phyloP scores from a whole-genome alignment of 2,888 invertebrate species.

The Nomada fabriciana region DNA sequence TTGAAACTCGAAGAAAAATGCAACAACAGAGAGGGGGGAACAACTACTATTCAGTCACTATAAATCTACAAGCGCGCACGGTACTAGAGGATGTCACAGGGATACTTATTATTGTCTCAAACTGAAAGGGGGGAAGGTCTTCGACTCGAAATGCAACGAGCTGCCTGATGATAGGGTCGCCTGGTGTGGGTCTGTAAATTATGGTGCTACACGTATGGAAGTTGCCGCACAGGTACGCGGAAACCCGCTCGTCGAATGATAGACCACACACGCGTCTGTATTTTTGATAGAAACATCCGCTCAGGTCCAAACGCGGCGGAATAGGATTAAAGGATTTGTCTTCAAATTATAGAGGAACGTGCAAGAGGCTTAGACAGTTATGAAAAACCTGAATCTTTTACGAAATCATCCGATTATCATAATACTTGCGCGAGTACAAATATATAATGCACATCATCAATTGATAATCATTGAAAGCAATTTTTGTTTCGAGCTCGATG shows the following conservation, averaged over 20 bases:
- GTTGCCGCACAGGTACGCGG: conserved; percentile 43
- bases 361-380: conserved; percentile 23
- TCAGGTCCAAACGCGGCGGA: conserved; percentile 31
- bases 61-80: conserved; percentile 4
- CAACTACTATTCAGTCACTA: not conserved
- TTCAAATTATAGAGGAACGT: conserved; percentile 33
- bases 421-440: not conserved
- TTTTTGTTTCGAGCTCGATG: too few species aligned
- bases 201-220: conserved; percentile 50
- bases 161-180: conserved; percentile 56
- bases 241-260: conserved; percentile 36
- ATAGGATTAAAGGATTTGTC: conserved; percentile 53
- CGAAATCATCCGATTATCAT: not conserved
- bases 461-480: too few species aligned
- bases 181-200: conserved; percentile 47
- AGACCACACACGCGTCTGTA: conserved; percentile 50
- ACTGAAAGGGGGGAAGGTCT: conserved; percentile 22
- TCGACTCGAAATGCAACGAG: conserved; percentile 46
- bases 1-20: not conserved
- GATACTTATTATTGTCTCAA: conserved; percentile 45
- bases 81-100: conserved; percentile 1
- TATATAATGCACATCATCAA: too few species aligned
- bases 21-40: not conserved
- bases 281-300: conserved; percentile 34
- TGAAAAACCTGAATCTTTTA: conserved; percentile 1